Conservation (phyloP, 92 coral and sea anemone species). For the Epizoanthus stellaris region DNA sequence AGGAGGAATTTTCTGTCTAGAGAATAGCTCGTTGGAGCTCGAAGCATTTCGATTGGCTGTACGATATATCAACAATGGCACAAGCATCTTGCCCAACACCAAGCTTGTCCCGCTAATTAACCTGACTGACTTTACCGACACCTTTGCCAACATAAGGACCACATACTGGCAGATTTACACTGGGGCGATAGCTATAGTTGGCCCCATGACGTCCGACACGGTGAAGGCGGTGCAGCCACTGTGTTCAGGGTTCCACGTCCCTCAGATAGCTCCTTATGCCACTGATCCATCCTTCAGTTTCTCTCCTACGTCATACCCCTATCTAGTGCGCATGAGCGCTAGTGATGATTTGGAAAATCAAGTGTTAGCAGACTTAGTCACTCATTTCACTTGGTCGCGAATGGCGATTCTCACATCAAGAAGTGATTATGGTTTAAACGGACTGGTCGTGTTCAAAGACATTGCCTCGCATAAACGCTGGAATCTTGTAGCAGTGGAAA, state of each 20-base stretch:
- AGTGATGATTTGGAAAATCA: conserved; percentile 77
- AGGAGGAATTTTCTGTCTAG: conserved; percentile 74
- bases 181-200: conserved; percentile 78
- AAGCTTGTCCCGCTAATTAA: conserved; percentile 66
- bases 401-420: conserved; percentile 82
- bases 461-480: conserved; percentile 85
- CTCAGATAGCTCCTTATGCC: conserved; percentile 84
- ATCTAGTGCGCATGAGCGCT: conserved; percentile 83
- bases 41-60: conserved; percentile 76
- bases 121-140: conserved; percentile 62
- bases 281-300: conserved; percentile 83
- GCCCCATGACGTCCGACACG: conserved; percentile 75
- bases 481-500: conserved; percentile 78
- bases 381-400: conserved; percentile 84
- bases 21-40: conserved; percentile 43
- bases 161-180: conserved; percentile 80
- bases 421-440: conserved; percentile 78
- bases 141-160: conserved; percentile 75
- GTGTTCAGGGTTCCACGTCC: conserved; percentile 80
- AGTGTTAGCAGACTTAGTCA: conserved; percentile 74
- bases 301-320: conserved; percentile 67
- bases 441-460: conserved; percentile 76
- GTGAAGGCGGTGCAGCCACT: conserved; percentile 77
- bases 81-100: conserved; percentile 69
- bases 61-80: conserved; percentile 76